Conservation (phyloP, 2,888 invertebrate genomes). For the Polyploca ridens region DNA sequence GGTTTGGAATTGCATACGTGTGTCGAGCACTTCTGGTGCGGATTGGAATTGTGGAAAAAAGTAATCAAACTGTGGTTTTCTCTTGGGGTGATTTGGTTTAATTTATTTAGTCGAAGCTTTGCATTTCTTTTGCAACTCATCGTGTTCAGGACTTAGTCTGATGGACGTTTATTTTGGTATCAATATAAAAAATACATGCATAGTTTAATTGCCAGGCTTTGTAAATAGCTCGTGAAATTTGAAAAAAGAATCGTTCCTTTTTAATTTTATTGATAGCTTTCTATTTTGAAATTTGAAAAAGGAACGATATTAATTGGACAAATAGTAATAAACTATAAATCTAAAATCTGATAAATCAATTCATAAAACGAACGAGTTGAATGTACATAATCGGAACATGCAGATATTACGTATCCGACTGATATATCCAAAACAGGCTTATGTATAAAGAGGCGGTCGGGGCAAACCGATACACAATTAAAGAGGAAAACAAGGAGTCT, state of each 20-base stretch:
- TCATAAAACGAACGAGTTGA: not conserved
- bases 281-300: too few relatives aligned
- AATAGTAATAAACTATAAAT: too few relatives aligned
- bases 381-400: not conserved
- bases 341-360: too few relatives aligned
- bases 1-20: slow-evolving; percentile 29
- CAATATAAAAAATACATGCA: not conserved
- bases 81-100: slow-evolving; percentile 35
- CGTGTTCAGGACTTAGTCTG: not conserved
- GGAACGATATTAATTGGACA: too few relatives aligned
- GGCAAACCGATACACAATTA: slow-evolving; percentile 81
- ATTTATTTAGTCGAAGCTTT: slow-evolving; percentile 17
- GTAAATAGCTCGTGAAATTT: not conserved
- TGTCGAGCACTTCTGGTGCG: slow-evolving; percentile 28
- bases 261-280: too few relatives aligned
- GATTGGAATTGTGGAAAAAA: slow-evolving; percentile 35
- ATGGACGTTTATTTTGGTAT: not conserved
- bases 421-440: slow-evolving; percentile 12
- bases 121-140: not conserved
- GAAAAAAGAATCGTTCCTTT: too few relatives aligned
- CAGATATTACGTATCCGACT: not conserved
- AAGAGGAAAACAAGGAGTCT: slow-evolving; percentile 78
- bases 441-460: slow-evolving; percentile 42
- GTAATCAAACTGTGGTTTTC: slow-evolving; percentile 44
- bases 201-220: not conserved